These are phyloP conservation scores for Eutrigla gurnardus DNA, from an alignment of 2,797 vertebrate species.

Conservation along the genomic window DNA sequence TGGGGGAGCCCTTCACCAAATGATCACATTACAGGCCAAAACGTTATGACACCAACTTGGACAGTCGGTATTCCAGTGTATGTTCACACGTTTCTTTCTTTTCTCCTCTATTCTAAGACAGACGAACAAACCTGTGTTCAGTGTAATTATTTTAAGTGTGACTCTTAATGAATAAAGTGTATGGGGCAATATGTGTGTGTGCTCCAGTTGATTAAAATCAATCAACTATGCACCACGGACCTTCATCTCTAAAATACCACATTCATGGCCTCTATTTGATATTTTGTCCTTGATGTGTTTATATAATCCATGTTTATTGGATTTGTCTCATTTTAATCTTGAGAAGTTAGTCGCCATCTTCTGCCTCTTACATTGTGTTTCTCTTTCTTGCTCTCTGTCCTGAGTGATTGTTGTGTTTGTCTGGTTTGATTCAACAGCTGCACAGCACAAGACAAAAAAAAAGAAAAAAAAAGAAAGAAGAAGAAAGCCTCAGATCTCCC, in stretches of 20 bases:
- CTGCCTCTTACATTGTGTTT: conserved; percentile 13
- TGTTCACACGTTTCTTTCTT: neutral
- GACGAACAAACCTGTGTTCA: too few relatives aligned
- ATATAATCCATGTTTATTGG: neutral
- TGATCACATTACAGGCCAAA: conserved; percentile 18
- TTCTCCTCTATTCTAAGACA: neutral
- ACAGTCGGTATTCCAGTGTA: neutral
- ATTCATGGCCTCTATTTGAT: neutral
- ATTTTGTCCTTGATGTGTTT: conserved; percentile 4
- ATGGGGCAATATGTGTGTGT: neutral
- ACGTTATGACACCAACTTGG: neutral
- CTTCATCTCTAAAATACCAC: neutral
- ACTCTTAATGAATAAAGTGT: neutral
- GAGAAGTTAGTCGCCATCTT: neutral
- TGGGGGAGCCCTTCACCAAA: conserved; percentile 74
- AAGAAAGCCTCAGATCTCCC: conserved; percentile 28
- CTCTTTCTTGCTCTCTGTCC: conserved; percentile 6
- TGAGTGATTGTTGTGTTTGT: conserved; percentile 23
- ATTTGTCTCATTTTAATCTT: conserved; percentile 2
- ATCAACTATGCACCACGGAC: neutral
- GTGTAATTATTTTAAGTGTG: neutral
- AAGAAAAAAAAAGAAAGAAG: too few relatives aligned
- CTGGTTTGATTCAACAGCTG: conserved; percentile 25
- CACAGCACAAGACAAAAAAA: conserved; percentile 5
- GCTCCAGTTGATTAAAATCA: neutral